A percentile compares a stretch with the other conserved stretches of the same genome.
Evolutionary conservation across 2,888 invertebrate species (phyloP).

Genomic region (Perithous albicinctus): DNA sequence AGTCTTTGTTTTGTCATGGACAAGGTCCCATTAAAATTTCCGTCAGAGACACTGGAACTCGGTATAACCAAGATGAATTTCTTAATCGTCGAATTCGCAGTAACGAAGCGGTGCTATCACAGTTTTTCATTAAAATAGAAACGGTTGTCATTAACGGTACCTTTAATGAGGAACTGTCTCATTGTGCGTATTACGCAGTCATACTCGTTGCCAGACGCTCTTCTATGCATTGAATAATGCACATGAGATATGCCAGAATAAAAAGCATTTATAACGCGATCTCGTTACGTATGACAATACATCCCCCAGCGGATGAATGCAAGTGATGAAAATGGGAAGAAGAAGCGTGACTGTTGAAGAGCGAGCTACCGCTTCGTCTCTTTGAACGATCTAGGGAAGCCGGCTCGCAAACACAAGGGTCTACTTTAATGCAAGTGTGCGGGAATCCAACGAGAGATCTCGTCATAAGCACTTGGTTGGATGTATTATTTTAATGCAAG

Average conservation of each 20-base stretch:
- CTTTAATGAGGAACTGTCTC: constrained; percentile 44
- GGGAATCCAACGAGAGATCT: neutral
- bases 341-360: neutral
- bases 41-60: too few species aligned
- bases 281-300: constrained; percentile 52
- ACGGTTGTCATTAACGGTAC: neutral
- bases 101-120: too few species aligned
- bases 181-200: constrained; percentile 19
- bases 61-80: too few species aligned
- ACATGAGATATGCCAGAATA: constrained; percentile 19
- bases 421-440: neutral
- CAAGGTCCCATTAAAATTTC: too few species aligned
- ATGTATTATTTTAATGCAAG: neutral
- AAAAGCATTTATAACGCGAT: constrained; percentile 48
- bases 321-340: constrained; percentile 1
- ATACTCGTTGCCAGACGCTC: constrained; percentile 7
- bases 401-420: neutral
- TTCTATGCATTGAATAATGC: constrained; percentile 25
- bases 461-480: neutral
- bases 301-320: constrained; percentile 32
- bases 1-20: too few species aligned
- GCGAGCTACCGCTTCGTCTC: neutral
- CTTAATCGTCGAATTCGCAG: too few species aligned
- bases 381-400: neutral
- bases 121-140: neutral